Evolutionary conservation across 2,113 vertebrate species (phyloP), one percentile per base, ranked within the genome.

Genomic region (Lycaon pictus): DNA sequence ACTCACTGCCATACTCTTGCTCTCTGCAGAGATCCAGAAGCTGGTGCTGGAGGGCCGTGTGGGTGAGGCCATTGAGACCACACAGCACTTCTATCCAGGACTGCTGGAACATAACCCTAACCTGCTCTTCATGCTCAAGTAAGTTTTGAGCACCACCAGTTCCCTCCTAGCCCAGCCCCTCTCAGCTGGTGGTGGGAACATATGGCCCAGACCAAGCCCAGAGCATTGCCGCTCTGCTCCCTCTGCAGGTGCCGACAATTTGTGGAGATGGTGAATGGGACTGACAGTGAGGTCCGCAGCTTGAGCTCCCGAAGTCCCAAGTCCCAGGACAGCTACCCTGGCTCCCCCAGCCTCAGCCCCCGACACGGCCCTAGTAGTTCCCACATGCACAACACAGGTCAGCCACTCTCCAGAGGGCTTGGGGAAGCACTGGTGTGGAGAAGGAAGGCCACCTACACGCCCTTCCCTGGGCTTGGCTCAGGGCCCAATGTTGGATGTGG

Each of bases 61-160:
- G 92, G 99, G 99, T 15, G 99, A 99, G 98, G 99, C 99, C 97
- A 99, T 99, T 95, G 99, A 99, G 88, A 99, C 99, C 93, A 99
- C 99, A 72, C 99, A 99, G 96, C 99, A 99, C 97, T 99, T 99
- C 96, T 99, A 99, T 86, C 99, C 99, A 32, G 99, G 99, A 92
- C 99, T 99, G 92, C 98, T 99, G 98, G 99, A 99, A 97, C 99
- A 99, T 98, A 99, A 99, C 93, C 99, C 99, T 85, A 99, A 99
- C 98, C 99, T 99, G 96, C 99, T 99, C 90, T 99, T 99, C 99
- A 99, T 99, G 99, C 99, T 99, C 98, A 99, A 99, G 99, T 99
- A 98, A 99, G 99, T 99, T 93, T 72, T 35, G 79, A 93, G 71
- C 72, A 63, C 86, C 90, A 76, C 93, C 2, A 91, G 29, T 43